Evolutionary conservation across 1,140 invertebrate species (phyloP).

Genomic region (Eriosoma lanigerum): DNA sequence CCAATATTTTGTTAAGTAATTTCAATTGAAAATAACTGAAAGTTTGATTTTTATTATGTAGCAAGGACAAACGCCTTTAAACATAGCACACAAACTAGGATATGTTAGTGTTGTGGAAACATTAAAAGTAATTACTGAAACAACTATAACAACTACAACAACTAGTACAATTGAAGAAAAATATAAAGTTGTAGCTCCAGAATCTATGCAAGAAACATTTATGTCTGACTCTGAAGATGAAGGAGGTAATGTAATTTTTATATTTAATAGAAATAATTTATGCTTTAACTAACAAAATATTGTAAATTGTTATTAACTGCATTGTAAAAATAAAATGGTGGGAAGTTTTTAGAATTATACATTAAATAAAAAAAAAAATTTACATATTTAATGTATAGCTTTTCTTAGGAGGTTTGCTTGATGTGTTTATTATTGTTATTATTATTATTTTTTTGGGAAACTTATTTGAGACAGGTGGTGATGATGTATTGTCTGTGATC

Average conservation of each 20-base stretch:
- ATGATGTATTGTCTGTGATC: slow-evolving; percentile 65
- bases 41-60: slow-evolving; percentile 59
- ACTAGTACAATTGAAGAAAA: slow-evolving; percentile 83
- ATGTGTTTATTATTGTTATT: slow-evolving; percentile 26
- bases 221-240: slow-evolving; percentile 99
- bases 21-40: neutral
- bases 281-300: slow-evolving; percentile 44
- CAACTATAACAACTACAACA: slow-evolving; percentile 68
- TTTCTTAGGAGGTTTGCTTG: slow-evolving; percentile 13
- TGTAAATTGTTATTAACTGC: slow-evolving; percentile 27
- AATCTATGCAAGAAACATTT: slow-evolving; percentile 98
- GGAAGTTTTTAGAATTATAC: neutral
- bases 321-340: slow-evolving; percentile 20
- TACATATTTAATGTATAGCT: neutral
- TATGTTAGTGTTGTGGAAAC: slow-evolving; percentile 98
- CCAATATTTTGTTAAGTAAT: neutral
- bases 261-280: neutral
- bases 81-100: slow-evolving; percentile 92
- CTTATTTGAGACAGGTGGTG: slow-evolving; percentile 62
- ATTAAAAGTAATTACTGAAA: slow-evolving; percentile 94
- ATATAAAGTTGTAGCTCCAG: slow-evolving; percentile 93
- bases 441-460: slow-evolving; percentile 45
- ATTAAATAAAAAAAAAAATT: no score
- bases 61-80: slow-evolving; percentile 95
- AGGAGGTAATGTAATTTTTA: slow-evolving; percentile 67